phyloP scores from a whole-genome alignment of 2,888 invertebrate genomes.

The Harmothoe impar region DNA sequence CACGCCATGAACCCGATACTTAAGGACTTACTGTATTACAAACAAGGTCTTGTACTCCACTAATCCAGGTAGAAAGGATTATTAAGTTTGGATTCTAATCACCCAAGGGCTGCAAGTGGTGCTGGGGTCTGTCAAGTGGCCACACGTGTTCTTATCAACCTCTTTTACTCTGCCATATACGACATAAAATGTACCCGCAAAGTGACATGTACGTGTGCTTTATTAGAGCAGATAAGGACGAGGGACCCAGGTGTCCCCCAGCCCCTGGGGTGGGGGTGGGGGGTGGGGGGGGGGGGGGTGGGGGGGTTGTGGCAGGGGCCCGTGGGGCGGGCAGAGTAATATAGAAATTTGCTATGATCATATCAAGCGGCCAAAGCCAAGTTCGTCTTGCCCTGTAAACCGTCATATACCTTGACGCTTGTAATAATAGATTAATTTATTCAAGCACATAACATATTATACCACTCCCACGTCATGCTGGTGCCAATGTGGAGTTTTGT shows the following conservation, averaged over 20 bases:
- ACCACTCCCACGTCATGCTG: no score
- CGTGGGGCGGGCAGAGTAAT: no score
- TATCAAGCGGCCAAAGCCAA: no score
- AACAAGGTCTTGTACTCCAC: not conserved
- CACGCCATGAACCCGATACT: not conserved
- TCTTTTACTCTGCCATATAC: not conserved
- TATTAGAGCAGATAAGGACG: not conserved
- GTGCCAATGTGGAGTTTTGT: no score
- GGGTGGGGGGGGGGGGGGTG: no score
- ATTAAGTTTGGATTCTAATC: not conserved
- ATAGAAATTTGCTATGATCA: no score
- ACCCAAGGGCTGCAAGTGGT: conserved; percentile 6
- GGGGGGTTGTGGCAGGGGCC: no score
- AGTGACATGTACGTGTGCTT: not conserved
- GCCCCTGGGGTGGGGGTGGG: no score
- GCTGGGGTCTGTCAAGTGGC: not conserved
- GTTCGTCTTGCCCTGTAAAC: no score
- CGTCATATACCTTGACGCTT: no score
- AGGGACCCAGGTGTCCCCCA: not conserved
- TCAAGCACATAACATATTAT: no score
- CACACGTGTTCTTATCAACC: conserved; percentile 24
- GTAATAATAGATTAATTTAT: no score
- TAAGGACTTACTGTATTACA: not conserved
- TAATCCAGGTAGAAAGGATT: conserved; percentile 18
- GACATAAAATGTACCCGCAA: not conserved